phyloP scores from a whole-genome alignment of 2,113 vertebrate genomes.

The Noturus placidus region DNA sequence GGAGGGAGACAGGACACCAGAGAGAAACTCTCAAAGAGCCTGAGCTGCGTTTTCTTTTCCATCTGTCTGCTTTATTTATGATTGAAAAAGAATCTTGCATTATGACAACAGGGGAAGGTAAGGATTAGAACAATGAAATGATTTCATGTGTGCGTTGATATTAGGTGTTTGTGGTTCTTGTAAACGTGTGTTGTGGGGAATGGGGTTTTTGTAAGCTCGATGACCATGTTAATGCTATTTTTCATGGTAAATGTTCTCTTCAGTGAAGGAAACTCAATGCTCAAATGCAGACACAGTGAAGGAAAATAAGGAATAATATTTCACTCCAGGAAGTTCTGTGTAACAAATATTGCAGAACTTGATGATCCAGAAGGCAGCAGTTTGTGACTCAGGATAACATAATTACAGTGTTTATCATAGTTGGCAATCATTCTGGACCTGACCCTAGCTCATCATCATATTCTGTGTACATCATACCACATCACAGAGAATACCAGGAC shows the following conservation, averaged over 20 bases:
- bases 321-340: not conserved
- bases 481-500: not conserved
- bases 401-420: not conserved
- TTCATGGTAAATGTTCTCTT: not conserved
- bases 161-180: not conserved
- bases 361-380: not conserved
- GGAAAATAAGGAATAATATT: not conserved
- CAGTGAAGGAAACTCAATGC: not conserved
- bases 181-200: not conserved
- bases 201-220: not conserved
- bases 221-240: not conserved
- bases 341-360: not conserved
- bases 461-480: not conserved
- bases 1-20: slow-evolving; percentile 57
- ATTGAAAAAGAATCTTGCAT: slow-evolving; percentile 52
- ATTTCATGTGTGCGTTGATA: not conserved
- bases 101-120: slow-evolving; percentile 89
- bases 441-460: not conserved
- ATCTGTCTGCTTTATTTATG: slow-evolving; percentile 50
- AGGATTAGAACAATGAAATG: slow-evolving; percentile 49
- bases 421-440: not conserved
- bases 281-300: not conserved
- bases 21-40: slow-evolving; percentile 22
- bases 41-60: slow-evolving; percentile 38
- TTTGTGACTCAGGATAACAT: not conserved